Percentiles rank a stretch among this genome's conserved stretches.
Evolutionary conservation across 2,113 vertebrate genomes (phyloP).

Genomic region (Calidris pugnax): DNA sequence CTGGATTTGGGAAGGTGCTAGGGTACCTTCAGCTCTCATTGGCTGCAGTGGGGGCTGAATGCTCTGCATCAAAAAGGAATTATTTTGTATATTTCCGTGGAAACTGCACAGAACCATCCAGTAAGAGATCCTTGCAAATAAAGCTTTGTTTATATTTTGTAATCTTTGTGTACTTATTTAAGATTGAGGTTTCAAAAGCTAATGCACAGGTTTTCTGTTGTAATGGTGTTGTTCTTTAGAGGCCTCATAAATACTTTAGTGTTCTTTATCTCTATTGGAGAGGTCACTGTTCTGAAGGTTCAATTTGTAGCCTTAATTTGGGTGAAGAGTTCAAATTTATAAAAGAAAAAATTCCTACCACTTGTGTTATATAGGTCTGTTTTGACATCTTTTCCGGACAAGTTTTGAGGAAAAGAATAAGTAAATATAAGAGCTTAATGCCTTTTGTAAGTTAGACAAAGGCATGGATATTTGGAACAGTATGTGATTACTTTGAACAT

Average conservation of each 20-base stretch:
- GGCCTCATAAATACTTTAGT: background rate
- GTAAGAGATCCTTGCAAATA: background rate
- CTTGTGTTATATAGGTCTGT: background rate
- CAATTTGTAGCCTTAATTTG: background rate
- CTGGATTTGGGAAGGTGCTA: background rate
- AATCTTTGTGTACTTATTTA: background rate
- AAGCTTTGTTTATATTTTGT: background rate
- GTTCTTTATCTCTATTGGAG: background rate
- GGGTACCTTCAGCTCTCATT: background rate
- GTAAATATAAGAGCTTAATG: background rate
- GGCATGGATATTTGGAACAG: background rate
- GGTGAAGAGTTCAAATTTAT: background rate
- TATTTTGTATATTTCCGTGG: background rate
- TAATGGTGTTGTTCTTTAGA: background rate
- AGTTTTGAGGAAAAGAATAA: background rate
- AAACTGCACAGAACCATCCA: background rate
- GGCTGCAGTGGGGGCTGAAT: background rate
- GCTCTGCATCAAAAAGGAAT: background rate
- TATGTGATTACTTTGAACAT: background rate
- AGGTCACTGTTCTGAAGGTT: background rate
- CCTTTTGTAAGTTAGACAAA: background rate
- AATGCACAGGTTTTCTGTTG: background rate
- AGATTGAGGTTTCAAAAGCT: background rate
- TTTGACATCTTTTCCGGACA: background rate
- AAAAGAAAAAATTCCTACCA: background rate